phyloP scores from a whole-genome alignment of 2,113 vertebrate genomes.

The Eurypyga helias region DNA sequence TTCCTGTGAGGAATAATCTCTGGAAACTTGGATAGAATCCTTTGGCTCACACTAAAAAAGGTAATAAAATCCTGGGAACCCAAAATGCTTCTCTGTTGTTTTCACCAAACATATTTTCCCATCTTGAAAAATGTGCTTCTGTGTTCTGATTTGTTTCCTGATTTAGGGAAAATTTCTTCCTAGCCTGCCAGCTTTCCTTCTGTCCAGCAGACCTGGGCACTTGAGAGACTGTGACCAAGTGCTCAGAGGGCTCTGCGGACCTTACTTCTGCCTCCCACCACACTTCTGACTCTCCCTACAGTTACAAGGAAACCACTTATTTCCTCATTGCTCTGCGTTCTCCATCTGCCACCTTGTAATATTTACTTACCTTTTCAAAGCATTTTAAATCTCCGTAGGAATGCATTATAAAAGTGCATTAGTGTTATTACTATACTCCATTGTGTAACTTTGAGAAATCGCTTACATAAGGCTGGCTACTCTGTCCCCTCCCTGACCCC shows the following conservation, averaged over 20 bases:
- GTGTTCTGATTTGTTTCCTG: slow-evolving; percentile 1
- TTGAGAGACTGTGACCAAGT: background rate
- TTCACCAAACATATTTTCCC: slow-evolving; percentile 43
- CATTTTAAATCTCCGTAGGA: slow-evolving; percentile 35
- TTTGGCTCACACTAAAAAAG: slow-evolving; percentile 46
- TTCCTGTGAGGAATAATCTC: slow-evolving; percentile 46
- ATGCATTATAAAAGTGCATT: slow-evolving; percentile 40
- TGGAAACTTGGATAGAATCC: slow-evolving; percentile 65
- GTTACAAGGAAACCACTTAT: background rate
- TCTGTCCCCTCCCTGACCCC: slow-evolving; percentile 11
- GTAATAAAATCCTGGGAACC: slow-evolving; percentile 65
- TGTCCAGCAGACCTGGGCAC: background rate
- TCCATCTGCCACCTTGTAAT: slow-evolving; percentile 25
- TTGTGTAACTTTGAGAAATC: slow-evolving; percentile 42
- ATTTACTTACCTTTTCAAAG: slow-evolving; percentile 42
- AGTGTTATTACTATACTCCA: slow-evolving; percentile 6
- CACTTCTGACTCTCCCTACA: background rate
- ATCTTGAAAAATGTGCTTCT: slow-evolving; percentile 47
- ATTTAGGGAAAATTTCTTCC: background rate
- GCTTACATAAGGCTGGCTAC: background rate
- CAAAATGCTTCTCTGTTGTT: slow-evolving; percentile 39
- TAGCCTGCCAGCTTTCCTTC: background rate
- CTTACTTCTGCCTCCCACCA: background rate
- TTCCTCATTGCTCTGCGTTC: background rate
- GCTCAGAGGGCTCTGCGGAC: background rate